Evolutionary conservation across 1,140 invertebrate genomes (phyloP).

Genomic region (Xylocopa sonorina): DNA sequence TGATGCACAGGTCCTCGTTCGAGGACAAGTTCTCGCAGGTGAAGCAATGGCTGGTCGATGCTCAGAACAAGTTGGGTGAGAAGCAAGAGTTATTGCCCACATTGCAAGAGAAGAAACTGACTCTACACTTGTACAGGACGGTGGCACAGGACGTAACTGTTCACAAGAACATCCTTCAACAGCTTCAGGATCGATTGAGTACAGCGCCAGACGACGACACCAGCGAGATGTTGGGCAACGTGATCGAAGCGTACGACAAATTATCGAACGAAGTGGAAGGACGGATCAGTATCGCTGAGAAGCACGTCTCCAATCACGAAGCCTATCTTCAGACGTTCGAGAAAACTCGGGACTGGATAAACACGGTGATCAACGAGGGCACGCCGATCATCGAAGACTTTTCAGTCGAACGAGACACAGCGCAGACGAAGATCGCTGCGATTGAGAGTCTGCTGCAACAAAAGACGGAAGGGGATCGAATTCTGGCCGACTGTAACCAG

Average conservation of each 20-base stretch:
- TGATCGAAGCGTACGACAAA: slow-evolving; percentile 87
- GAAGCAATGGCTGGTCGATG: slow-evolving; percentile 90
- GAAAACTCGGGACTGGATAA: slow-evolving; percentile 88
- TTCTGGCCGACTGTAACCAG: slow-evolving; percentile 87
- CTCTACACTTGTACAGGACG: slow-evolving; percentile 88
- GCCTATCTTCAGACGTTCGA: slow-evolving; percentile 90
- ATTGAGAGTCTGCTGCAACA: slow-evolving; percentile 90
- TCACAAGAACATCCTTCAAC: slow-evolving; percentile 90
- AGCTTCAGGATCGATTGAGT: slow-evolving; percentile 89
- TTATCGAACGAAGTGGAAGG: slow-evolving; percentile 86
- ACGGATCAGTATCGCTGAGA: slow-evolving; percentile 86
- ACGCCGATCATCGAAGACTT: slow-evolving; percentile 86
- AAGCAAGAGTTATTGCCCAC: slow-evolving; percentile 88
- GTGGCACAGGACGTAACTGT: slow-evolving; percentile 91
- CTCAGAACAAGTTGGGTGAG: slow-evolving; percentile 86
- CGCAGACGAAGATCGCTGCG: slow-evolving; percentile 88
- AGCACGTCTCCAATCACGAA: slow-evolving; percentile 91
- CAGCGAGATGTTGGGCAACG: slow-evolving; percentile 86
- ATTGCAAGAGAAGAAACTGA: slow-evolving; percentile 92
- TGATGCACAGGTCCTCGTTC: slow-evolving; percentile 94
- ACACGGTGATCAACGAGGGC: slow-evolving; percentile 87
- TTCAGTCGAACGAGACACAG: slow-evolving; percentile 87
- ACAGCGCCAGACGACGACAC: slow-evolving; percentile 89
- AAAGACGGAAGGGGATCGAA: slow-evolving; percentile 88
- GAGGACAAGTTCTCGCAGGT: slow-evolving; percentile 94